These are phyloP conservation scores for Sebastes hubbsi DNA, from an alignment of 2,797 vertebrate genomes.

Conservation along the genomic window DNA sequence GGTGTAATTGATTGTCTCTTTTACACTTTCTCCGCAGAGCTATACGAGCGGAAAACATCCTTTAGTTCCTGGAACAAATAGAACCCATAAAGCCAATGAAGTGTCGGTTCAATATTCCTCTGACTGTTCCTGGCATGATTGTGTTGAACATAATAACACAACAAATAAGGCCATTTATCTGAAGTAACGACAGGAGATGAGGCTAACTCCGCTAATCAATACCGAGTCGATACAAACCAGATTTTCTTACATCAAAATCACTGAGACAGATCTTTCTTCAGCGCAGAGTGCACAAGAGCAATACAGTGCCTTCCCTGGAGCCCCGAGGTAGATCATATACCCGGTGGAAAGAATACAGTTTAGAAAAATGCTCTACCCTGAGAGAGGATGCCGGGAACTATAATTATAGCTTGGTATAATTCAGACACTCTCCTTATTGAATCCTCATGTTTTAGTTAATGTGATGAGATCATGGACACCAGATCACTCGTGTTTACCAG, in stretches of 20 bases:
- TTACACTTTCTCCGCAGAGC: conserved; percentile 33
- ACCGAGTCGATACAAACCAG: conserved; percentile 77
- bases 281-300: conserved; percentile 71
- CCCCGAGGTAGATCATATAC: conserved; percentile 60
- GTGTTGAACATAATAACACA: conserved; percentile 84
- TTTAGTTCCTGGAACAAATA: conserved; percentile 77
- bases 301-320: conserved; percentile 66
- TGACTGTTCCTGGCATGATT: conserved; percentile 79
- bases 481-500: conserved; percentile 78
- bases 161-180: conserved; percentile 83
- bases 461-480: conserved; percentile 67
- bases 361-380: conserved; percentile 32
- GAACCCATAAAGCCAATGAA: conserved; percentile 76
- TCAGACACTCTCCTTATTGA: conserved; percentile 51
- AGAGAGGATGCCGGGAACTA: conserved; percentile 67
- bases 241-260: conserved; percentile 85
- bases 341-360: conserved; percentile 49
- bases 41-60: conserved; percentile 48
- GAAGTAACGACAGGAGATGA: conserved; percentile 80
- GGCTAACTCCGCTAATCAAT: conserved; percentile 74
- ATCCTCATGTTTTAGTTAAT: conserved; percentile 70
- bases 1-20: conserved; percentile 58
- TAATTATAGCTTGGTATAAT: conserved; percentile 62
- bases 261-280: conserved; percentile 76
- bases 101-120: conserved; percentile 80